Conservation (phyloP, 2,888 invertebrate species). For the Drosophila borealis region DNA sequence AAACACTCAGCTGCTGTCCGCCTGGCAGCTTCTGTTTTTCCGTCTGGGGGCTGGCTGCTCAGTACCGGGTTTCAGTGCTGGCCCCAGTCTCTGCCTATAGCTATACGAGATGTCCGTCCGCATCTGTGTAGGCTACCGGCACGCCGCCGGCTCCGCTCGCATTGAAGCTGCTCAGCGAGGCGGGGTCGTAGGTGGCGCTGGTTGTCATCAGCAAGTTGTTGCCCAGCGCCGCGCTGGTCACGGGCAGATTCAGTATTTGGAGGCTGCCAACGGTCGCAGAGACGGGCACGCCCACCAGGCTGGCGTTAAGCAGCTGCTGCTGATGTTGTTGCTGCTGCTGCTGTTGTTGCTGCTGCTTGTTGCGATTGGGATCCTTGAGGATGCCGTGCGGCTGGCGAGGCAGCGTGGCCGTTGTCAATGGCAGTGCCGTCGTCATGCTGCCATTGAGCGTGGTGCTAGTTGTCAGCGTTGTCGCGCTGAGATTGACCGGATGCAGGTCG, state of each 20-base stretch:
- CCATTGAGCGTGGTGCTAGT: conserved; percentile 83
- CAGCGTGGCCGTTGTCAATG: conserved; percentile 69
- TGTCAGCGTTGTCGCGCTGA: conserved; percentile 83
- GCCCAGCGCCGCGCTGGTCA: conserved; percentile 84
- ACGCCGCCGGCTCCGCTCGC: conserved; percentile 47
- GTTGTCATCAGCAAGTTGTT: conserved; percentile 83
- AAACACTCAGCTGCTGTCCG: not conserved
- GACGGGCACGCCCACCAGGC: conserved; percentile 71
- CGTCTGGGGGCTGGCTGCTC: conserved; percentile 4
- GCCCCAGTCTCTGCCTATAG: conserved; percentile 81
- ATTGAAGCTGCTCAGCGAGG: conserved; percentile 84
- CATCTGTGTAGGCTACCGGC: conserved; percentile 84
- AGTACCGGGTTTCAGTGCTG: conserved; percentile 73
- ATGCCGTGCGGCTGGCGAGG: conserved; percentile 88
- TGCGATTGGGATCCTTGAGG: conserved; percentile 88
- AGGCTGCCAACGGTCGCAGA: conserved; percentile 82
- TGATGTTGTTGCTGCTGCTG: conserved; percentile 86
- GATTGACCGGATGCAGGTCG: conserved; percentile 83
- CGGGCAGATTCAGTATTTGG: conserved; percentile 88
- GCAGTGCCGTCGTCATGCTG: conserved; percentile 77
- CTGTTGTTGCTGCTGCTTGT: conserved; percentile 86
- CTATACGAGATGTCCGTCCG: conserved; percentile 85
- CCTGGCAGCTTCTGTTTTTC: not conserved
- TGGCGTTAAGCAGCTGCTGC: conserved; percentile 84
- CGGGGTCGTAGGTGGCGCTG: conserved; percentile 82